phyloP scores from a whole-genome alignment of 1,140 invertebrate genomes.

The Neodiprion pinetum region DNA sequence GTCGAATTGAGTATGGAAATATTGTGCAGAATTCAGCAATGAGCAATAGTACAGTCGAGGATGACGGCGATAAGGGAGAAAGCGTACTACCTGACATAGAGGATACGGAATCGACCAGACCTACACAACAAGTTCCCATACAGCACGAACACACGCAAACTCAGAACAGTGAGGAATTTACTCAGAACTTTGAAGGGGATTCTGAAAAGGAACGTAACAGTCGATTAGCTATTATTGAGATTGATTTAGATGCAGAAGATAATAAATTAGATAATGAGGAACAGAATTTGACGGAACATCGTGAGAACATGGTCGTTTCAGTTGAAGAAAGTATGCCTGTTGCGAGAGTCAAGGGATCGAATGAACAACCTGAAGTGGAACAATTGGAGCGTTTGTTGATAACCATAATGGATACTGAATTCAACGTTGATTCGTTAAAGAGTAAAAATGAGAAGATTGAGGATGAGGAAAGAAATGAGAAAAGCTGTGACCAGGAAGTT shows the following conservation, averaged over 20 bases:
- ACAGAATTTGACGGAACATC: neutral
- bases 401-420: constrained; percentile 52
- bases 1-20: constrained; percentile 24
- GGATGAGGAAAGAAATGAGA: constrained; percentile 21
- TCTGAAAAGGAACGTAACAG: constrained; percentile 25
- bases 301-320: neutral
- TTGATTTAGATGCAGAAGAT: neutral
- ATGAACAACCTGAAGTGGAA: constrained; percentile 45
- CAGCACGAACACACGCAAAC: constrained; percentile 33
- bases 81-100: constrained; percentile 45
- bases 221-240: neutral
- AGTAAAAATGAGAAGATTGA: constrained; percentile 11
- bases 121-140: constrained; percentile 26
- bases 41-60: constrained; percentile 10
- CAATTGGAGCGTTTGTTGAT: constrained; percentile 50
- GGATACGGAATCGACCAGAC: constrained; percentile 30
- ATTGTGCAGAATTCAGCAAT: constrained; percentile 24
- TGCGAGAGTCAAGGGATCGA: constrained; percentile 19
- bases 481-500: constrained; percentile 20
- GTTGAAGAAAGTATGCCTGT: neutral
- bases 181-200: constrained; percentile 26
- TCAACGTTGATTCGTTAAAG: constrained; percentile 30
- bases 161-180: constrained; percentile 25
- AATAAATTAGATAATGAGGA: neutral
- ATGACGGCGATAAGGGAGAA: constrained; percentile 40